These are phyloP conservation scores for Chrysopilus asiliformis DNA, from an alignment of 2,888 invertebrate genomes.

Conservation along the genomic window DNA sequence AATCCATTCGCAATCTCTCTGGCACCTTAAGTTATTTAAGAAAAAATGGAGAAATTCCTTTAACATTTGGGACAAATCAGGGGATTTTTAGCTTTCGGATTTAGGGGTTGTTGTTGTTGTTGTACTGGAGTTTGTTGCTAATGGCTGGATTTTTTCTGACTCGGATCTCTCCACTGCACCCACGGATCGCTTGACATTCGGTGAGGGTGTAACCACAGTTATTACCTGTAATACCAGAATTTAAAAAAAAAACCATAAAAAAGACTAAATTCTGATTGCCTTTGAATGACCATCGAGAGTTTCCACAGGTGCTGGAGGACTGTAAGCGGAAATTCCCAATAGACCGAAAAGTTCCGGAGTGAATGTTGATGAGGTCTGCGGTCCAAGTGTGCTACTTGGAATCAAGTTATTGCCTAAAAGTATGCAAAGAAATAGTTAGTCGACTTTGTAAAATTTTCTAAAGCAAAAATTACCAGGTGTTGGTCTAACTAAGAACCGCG, in stretches of 20 bases:
- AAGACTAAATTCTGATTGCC: slow-evolving; percentile 40
- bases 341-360: slow-evolving; percentile 38
- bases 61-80: no score
- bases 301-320: slow-evolving; percentile 41
- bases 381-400: background rate
- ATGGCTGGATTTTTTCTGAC: background rate
- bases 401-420: background rate
- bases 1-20: slow-evolving; percentile 10
- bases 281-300: slow-evolving; percentile 51
- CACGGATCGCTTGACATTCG: slow-evolving; percentile 5
- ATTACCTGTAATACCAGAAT: slow-evolving; percentile 12
- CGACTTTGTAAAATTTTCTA: no score
- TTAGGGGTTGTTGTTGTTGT: background rate
- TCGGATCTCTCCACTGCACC: no score
- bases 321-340: slow-evolving; percentile 40
- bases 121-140: background rate
- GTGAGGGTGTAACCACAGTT: slow-evolving; percentile 11
- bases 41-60: no score
- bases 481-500: slow-evolving; percentile 44
- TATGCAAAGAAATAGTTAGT: background rate
- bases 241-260: no score
- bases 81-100: no score
- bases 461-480: slow-evolving; percentile 40
- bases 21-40: slow-evolving; percentile 15
- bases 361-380: slow-evolving; percentile 17